A percentile compares a stretch with the other conserved stretches of the same genome.
These are phyloP conservation scores for Aphelenchoides besseyi DNA, from an alignment of 1,140 invertebrate genomes.

Conservation along the genomic window DNA sequence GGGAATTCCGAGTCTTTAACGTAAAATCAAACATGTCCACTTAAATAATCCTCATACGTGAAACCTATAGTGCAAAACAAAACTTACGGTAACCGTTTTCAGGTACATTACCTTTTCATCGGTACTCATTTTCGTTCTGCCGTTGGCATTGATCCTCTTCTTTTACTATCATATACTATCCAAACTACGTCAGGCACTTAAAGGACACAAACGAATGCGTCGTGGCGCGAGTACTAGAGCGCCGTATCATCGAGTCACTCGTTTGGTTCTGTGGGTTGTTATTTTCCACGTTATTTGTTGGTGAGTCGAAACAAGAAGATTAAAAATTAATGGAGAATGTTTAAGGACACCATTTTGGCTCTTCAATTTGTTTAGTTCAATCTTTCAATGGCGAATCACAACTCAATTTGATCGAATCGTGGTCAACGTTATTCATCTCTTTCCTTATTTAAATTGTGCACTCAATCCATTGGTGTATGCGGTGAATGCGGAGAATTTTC, in stretches of 20 bases:
- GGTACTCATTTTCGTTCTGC: conserved; percentile 58
- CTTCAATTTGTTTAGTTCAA: conserved; percentile 60
- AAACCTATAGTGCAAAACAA: too few relatives aligned
- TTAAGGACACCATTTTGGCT: conserved; percentile 62
- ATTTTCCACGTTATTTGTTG: conserved; percentile 61
- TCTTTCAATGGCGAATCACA: conserved; percentile 56
- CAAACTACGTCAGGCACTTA: conserved; percentile 59
- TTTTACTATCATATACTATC: conserved; percentile 61
- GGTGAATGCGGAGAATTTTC: conserved; percentile 58
- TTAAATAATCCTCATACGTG: too few relatives aligned
- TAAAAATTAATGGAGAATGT: conserved; percentile 25
- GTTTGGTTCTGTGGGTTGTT: conserved; percentile 61
- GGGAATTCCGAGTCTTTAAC: too few relatives aligned
- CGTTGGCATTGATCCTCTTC: conserved; percentile 53
- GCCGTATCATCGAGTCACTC: conserved; percentile 60
- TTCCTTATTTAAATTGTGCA: conserved; percentile 62
- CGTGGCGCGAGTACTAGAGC: conserved; percentile 43
- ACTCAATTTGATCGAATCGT: conserved; percentile 60
- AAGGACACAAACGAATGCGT: conserved; percentile 50
- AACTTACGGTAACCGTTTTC: too few relatives aligned
- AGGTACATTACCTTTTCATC: conserved; percentile 62
- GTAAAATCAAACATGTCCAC: too few relatives aligned
- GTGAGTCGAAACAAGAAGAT: conserved; percentile 29
- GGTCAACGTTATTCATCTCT: conserved; percentile 61
- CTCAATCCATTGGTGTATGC: conserved; percentile 60